Evolutionary conservation across 64 coral and sea anemone species (phyloP), one percentile per base, ranked within the genome.

Genomic region (Exaiptasia diaphana): DNA sequence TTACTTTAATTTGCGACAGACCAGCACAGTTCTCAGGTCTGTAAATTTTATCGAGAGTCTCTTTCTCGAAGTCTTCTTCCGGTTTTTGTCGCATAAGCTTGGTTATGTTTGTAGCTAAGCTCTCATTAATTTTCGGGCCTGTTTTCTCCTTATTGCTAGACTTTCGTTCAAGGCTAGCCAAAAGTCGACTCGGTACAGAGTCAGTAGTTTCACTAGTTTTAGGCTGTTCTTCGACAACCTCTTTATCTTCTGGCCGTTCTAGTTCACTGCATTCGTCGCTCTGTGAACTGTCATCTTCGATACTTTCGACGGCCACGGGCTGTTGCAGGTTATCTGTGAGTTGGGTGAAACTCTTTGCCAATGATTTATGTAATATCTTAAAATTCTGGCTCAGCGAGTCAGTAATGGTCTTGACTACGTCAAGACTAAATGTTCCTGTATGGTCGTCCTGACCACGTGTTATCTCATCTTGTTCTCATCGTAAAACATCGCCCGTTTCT

Each of bases 1-100:
- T 58, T 52, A 77, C 0, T 11, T 50, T 57, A 8, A 78, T 50
- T 68, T 68, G n/a, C 25, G 64, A 68, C 37, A 71, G 0, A 7
- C 29, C 37, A 17, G 76, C 50, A 79, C 76, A 79, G 42, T 79
- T 79, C 42, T 79, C 76, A 60, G 76, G 15, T 39, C 76, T 32
- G 57, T 24, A 42, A 79, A 79, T 39, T 60, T 59, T 79, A 59
- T 60, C 31, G 15, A 33, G 75, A 38, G 61, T 40, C 28, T 79
- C 38, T 59, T 79, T 46, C 76, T 63, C 76, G 63, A 31, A 38
- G 38, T 62, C 10, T 59, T 79, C 33, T 12, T 80, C 76, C 18
- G 74, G 50, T 33, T 75, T 75, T 75, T 77, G 27, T 50, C 74
- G 46, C 74, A 57, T 56, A 57, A 80, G 20, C 21, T 5, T 23